Base-by-base conservation (phyloP, 2,888 invertebrate species). In the Drosophila picticornis region DNA sequence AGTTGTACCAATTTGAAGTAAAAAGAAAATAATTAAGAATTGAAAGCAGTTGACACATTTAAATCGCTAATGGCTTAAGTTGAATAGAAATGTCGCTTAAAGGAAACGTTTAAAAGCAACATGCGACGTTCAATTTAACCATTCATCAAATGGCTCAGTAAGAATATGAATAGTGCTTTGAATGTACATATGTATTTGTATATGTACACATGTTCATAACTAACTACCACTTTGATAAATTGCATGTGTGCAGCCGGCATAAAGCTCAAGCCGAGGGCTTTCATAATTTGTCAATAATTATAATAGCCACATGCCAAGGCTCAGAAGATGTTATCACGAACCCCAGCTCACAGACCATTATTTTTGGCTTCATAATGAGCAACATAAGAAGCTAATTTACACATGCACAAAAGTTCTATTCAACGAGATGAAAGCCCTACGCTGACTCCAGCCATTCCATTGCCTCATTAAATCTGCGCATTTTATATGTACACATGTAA, bases 331-430 rank as follows among this genome's bases (percentile, higher is more conserved):
- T 46, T 46, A 46, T 46, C 46, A 46, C 16, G 22, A 22, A 46
- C 7, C 46, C 34, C 51, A 52, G 38, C 43, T 34, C 43, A 53
- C 31, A 46, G 19, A 62, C 40, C 61, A 71, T 65, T 71, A 66
- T 66, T 72, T 71, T 58, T 19, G 38, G 65, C 52, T 63, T 52
- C 31, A 50, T 75, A 66, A 67, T 68, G 64, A 72, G 70, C 63
- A 77, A 60, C 68, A 74, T 68, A 71, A 77, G 77, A 77, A 77
- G 77, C 68, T 71, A 78, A 78, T 78, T 78, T 74, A 74, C 71
- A 68, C 46, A 46, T 50, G 52, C 72, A 68, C 55, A 70, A 72
- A 78, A 73, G 38, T 70, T 73, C 59, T 68, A 75, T 73, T 71
- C 73, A 74, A 58, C 38, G 71, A 64, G 55, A 66, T 72, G 71